phyloP scores from a whole-genome alignment of 2,797 vertebrate genomes.

The Melanotaenia nigrans region DNA sequence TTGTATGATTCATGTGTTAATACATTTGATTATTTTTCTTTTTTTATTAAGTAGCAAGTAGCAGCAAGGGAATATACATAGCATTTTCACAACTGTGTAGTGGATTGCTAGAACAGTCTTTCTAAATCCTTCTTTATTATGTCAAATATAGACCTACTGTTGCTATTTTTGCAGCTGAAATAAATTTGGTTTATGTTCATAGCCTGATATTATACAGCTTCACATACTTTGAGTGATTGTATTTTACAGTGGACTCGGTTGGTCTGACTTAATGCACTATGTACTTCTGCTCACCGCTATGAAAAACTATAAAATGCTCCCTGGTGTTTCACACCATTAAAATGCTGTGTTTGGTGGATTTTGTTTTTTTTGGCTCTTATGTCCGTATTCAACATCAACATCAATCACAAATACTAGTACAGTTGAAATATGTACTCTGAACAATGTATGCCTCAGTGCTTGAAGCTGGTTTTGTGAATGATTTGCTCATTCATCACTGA shows the following conservation, averaged over 20 bases:
- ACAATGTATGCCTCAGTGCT: conserved; percentile 17
- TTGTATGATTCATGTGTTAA: conserved; percentile 51
- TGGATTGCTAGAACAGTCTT: conserved; percentile 9
- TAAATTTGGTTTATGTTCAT: conserved; percentile 33
- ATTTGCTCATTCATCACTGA: conserved; percentile 41
- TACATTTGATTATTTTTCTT: conserved; percentile 28
- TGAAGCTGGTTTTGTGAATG: conserved; percentile 17
- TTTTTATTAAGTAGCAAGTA: conserved; percentile 20
- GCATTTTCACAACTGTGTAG: conserved; percentile 11
- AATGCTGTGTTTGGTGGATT: conserved; percentile 14
- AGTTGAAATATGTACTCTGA: background rate
- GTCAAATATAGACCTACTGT: conserved; percentile 33
- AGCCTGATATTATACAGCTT: conserved; percentile 35
- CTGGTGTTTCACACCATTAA: conserved; percentile 30
- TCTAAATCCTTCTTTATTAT: conserved; percentile 12
- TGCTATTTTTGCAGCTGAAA: conserved; percentile 34
- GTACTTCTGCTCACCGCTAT: conserved; percentile 39
- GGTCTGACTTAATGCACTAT: conserved; percentile 43
- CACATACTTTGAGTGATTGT: conserved; percentile 35
- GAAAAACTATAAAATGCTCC: conserved; percentile 39
- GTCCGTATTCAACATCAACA: background rate
- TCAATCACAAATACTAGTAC: background rate
- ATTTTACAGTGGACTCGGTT: conserved; percentile 34
- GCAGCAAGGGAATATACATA: conserved; percentile 10
- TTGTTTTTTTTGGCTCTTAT: conserved; percentile 14